These are phyloP conservation scores for Horisme vitalbata DNA, from an alignment of 2,888 invertebrate genomes.

Conservation along the genomic window DNA sequence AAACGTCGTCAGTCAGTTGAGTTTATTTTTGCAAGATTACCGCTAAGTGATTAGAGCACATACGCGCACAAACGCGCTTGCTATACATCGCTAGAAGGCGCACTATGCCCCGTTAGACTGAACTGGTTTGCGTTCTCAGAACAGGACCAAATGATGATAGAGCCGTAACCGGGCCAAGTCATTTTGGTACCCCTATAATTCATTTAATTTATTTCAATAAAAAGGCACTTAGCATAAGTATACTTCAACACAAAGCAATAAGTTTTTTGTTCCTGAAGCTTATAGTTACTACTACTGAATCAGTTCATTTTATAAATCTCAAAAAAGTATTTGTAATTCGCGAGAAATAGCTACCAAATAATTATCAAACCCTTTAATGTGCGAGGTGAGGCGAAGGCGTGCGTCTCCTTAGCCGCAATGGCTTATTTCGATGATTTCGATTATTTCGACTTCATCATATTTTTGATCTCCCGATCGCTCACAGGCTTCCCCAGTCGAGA, in stretches of 20 bases:
- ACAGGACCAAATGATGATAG: conserved; percentile 1
- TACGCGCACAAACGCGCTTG: neutral
- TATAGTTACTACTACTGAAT: too few species aligned
- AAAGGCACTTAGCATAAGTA: too few species aligned
- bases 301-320: too few species aligned
- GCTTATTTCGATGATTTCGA: neutral
- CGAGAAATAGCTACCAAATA: too few species aligned
- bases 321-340: too few species aligned
- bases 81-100: conserved; percentile 11
- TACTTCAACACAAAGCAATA: too few species aligned
- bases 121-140: conserved; percentile 11
- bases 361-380: too few species aligned
- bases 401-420: neutral
- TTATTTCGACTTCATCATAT: neutral
- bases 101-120: conserved; percentile 7
- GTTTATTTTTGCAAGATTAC: conserved; percentile 12
- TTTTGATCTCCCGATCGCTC: neutral
- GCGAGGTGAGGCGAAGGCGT: neutral
- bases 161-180: neutral
- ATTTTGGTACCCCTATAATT: too few species aligned
- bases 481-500: neutral
- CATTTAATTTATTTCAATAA: too few species aligned
- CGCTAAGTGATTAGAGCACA: conserved; percentile 3
- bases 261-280: too few species aligned
- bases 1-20: neutral